Evolutionary conservation across 2,797 vertebrate species (phyloP).

Genomic region (Enteromius argenteus): DNA sequence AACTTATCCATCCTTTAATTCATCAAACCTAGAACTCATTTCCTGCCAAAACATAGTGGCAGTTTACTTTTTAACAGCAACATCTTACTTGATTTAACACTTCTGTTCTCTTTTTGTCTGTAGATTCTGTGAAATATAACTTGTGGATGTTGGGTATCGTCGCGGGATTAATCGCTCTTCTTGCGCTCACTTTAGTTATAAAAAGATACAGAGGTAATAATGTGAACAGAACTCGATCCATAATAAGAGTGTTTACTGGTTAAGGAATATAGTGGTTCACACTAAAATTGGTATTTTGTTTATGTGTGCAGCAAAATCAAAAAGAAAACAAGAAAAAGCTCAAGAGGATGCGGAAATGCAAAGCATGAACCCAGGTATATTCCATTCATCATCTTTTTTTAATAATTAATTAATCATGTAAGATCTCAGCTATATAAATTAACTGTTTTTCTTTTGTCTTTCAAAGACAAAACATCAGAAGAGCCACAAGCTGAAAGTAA

Average conservation of each 20-base stretch:
- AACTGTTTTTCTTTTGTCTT: neutral
- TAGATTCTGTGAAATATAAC: slow-evolving; percentile 24
- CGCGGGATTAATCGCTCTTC: slow-evolving; percentile 19
- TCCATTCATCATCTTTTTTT: neutral
- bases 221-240: neutral
- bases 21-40: neutral
- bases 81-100: neutral
- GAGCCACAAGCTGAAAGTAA: slow-evolving; percentile 20
- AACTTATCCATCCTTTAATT: slow-evolving; percentile 5
- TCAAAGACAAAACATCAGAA: slow-evolving; percentile 27
- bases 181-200: slow-evolving; percentile 12
- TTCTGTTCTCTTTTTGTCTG: neutral
- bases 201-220: slow-evolving; percentile 44
- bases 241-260: neutral
- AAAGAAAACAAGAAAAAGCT: slow-evolving; percentile 9
- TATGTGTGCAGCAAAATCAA: slow-evolving; percentile 44
- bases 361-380: slow-evolving; percentile 48
- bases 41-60: neutral
- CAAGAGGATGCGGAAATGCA: slow-evolving; percentile 53
- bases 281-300: neutral
- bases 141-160: slow-evolving; percentile 44
- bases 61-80: neutral
- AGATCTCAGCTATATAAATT: neutral
- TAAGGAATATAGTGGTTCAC: neutral
- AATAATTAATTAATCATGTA: neutral